Base-by-base conservation (phyloP, 2,888 invertebrate species). In the Lymantria dispar region DNA sequence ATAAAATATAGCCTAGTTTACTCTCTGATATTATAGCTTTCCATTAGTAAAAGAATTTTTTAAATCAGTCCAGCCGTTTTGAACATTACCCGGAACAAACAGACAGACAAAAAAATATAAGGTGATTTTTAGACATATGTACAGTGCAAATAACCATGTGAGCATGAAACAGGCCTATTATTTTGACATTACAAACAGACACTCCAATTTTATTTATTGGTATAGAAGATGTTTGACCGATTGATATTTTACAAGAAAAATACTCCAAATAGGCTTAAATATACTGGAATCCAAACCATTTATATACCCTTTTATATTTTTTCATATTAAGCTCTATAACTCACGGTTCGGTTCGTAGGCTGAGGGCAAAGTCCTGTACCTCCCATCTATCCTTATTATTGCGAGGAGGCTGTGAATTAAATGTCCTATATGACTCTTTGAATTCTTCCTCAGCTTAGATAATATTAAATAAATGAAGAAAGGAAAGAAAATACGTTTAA, bases 261-360 rank as follows among this genome's bases (percentile, higher is more conserved):
- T 5, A 10, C 8, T 10, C 3, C 33, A 33, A 33, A 7, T 33
- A 33, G 33, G 2, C 33, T 33, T 33, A 33, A 33, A 33, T 33
- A 33, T 33, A 33, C 3, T 7, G 8, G 10, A 10, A 33, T 10
- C 33, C 33, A 7, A 33, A 22, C 10, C 33, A 8, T 30, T 30
- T 10, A 33, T 10, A 10, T 33, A 8, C 33, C 33, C 45, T 31
- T 46, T 45, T 48, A 10, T 43, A 39, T 49, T 53, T 50, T 48
- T 37, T 11, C 39, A 52, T 49, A 64, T 56, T 47, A 58, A 43
- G 38, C 9, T 55, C 60, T 51, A 64, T 64, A 58, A 65, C 55
- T 62, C 62, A 62, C 52, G 52, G 55, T 48, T 15, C 49, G 56
- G 57, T 54, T 45, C 14, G 14, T 47, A 43, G 45, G 40, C 53